Evolutionary conservation across 2,113 vertebrate species (phyloP).

Genomic region (Apodemus sylvaticus): DNA sequence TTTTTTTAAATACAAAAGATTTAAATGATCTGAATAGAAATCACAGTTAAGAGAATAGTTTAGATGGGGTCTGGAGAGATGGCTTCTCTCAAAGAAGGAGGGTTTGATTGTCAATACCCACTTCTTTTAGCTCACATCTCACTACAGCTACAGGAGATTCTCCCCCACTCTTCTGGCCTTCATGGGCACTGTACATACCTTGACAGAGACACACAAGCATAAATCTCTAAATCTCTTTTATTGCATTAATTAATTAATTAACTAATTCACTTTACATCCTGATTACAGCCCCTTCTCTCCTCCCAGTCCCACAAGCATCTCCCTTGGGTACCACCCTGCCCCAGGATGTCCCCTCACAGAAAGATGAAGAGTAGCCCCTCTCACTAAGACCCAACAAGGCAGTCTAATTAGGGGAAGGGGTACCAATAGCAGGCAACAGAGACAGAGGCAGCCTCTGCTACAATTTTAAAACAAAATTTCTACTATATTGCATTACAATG

Average conservation of each 20-base stretch:
- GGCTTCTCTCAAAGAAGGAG: neutral
- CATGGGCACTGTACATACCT: neutral
- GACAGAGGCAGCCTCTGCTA: too few species aligned
- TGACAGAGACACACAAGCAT: neutral
- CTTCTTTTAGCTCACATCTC: neutral
- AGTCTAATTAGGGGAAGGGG: too few species aligned
- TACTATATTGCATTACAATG: neutral
- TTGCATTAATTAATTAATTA: too few species aligned
- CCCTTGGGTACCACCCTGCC: too few species aligned
- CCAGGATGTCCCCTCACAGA: too few species aligned
- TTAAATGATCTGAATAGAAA: neutral
- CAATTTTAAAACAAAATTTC: neutral
- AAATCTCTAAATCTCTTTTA: neutral
- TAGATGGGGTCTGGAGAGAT: neutral
- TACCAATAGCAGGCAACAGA: too few species aligned
- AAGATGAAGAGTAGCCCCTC: too few species aligned
- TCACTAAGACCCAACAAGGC: too few species aligned
- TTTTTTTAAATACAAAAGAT: too few species aligned
- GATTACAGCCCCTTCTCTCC: too few species aligned
- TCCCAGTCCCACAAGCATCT: too few species aligned
- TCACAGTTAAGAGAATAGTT: neutral
- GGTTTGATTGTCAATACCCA: neutral
- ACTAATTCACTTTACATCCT: too few species aligned
- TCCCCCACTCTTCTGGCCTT: neutral
- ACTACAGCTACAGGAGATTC: neutral